Base-by-base conservation (phyloP, 2,888 invertebrate genomes). In the Caenorhabditis doughertyi region DNA sequence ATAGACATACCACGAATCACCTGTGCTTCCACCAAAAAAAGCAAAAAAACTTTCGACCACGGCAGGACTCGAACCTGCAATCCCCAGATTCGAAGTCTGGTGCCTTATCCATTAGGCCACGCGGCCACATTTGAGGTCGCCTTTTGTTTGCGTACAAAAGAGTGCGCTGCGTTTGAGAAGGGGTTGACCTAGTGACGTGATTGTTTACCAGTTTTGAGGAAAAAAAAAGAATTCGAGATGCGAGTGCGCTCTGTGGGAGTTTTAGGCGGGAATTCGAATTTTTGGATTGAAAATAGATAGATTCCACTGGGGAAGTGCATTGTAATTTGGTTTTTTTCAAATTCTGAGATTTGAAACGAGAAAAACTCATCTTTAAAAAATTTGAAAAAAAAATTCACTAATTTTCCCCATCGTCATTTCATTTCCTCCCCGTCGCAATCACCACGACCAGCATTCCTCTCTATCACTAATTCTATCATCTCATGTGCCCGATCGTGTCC, bases 71-170 rank as follows among this genome's bases (percentile, higher is more conserved):
- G 83, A 83, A 85, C 85, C 85, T 85, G 58, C 85, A 84, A 81
- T 81, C 83, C 82, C 84, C 85, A 84, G 85, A 87, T 87, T 77
- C 87, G 85, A 85, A 87, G 85, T 87, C 87, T 84, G 83, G 83
- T 84, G 87, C 85, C 81, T 84, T 87, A 87, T 87, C 85, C 85
- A 87, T 87, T 51, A 51, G 51, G 51, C 51, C 51, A 51, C 51
- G 51, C 51, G 51, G 51, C 51, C 51, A 51, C 51, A 47, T 47
- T 21, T 47, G 0, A 18, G 1, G 2, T 47, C 21, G 18, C 5
- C 0, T 3, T 5, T 18, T 21, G 47, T 47, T 47, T 18, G 47
- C 47, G 8, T 47, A 47, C 21, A 47, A 39, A 13, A 39, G n/a
- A n/a, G n/a, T n/a, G n/a, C n/a, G n/a, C n/a, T n/a, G n/a, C n/a